Base-by-base conservation (phyloP, 2,113 vertebrate genomes). In the Fregetta grallaria region DNA sequence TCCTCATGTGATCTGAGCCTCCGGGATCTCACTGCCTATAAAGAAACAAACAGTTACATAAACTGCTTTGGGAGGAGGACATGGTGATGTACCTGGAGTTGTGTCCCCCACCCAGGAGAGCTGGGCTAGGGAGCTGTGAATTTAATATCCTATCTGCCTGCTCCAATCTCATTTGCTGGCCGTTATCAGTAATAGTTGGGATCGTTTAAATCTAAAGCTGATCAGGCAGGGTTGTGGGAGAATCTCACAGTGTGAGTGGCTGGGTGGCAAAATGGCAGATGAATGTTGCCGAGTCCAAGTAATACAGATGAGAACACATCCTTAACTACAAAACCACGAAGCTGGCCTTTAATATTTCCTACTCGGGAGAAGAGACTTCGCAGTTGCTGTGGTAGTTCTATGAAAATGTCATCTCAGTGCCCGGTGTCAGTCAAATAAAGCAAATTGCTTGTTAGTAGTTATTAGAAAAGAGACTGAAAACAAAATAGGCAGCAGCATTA, bases 181-280 rank as follows among this genome's bases (percentile, higher is more conserved):
- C 0, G 1, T 7, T 49, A 2, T 8, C 53, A 9, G 65, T 5
- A 14, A 26, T 4, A 14, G 38, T 1, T 13, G 49, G 42, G 38
- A 7, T 6, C 16, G 44, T 7, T 61, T 7, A 29, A 36, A 52
- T 32, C 14, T 19, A 15, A 73, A 40, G 32, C 23, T 17, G 55
- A 9, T 38, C 6, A 36, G 52, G 30, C 45, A 62, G 63, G 38
- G 14, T 5, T 63, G 66, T 16, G 52, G 49, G 36, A 49, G 61
- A 56, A 13, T 19, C 36, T 23, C 6, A 5, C 19, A 3, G 40
- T 10, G 56, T 3, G 19, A 32, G 63, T 12, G 27, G 20, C 63
- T 34, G 53, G 34, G 44, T 38, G 66, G 61, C 25, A 78, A 61
- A 78, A 83, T 11, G 81, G 71, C 55, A 89, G 55, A 4, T 16